Conservation (phyloP, 2,888 invertebrate genomes). For the Bedellia somnulentella region DNA sequence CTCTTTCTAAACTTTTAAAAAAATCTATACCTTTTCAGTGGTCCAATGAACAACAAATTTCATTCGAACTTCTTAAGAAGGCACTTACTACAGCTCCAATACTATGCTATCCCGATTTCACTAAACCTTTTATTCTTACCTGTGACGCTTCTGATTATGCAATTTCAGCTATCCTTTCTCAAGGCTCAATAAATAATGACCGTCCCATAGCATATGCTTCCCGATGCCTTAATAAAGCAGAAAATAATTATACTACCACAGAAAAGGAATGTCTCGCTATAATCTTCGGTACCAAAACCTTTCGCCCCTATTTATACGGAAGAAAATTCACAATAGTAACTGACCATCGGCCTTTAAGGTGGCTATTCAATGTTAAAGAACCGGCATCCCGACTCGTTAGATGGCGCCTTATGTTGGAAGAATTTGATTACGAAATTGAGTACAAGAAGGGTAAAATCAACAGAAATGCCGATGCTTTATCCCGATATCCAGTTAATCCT, state of each 20-base stretch:
- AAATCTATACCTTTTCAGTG: slow-evolving; percentile 9
- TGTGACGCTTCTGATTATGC: slow-evolving; percentile 1
- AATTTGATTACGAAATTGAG: slow-evolving; percentile 9
- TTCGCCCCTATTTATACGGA: slow-evolving; percentile 2
- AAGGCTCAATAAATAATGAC: neutral
- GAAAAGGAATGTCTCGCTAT: slow-evolving; percentile 3
- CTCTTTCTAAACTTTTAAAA: slow-evolving; percentile 11
- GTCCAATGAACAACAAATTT: slow-evolving; percentile 10
- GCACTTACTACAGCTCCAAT: slow-evolving; percentile 18
- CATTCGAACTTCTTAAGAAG: slow-evolving; percentile 14
- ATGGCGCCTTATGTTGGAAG: slow-evolving; percentile 8
- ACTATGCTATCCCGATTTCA: slow-evolving; percentile 22
- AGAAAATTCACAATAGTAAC: slow-evolving; percentile 1
- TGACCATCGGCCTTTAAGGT: slow-evolving; percentile 5
- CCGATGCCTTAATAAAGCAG: slow-evolving; percentile 3
- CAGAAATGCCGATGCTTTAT: slow-evolving; percentile 12
- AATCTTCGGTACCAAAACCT: neutral
- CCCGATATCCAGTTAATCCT: slow-evolving; percentile 2
- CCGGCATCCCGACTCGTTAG: slow-evolving; percentile 2
- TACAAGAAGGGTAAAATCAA: too few relatives aligned
- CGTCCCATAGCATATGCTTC: slow-evolving; percentile 2
- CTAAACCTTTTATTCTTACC: slow-evolving; percentile 2
- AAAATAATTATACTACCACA: slow-evolving; percentile 2
- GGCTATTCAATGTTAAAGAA: slow-evolving; percentile 6
- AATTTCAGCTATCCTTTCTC: neutral